Base-by-base conservation (phyloP, 2,113 vertebrate species). In the Marmota monax region DNA sequence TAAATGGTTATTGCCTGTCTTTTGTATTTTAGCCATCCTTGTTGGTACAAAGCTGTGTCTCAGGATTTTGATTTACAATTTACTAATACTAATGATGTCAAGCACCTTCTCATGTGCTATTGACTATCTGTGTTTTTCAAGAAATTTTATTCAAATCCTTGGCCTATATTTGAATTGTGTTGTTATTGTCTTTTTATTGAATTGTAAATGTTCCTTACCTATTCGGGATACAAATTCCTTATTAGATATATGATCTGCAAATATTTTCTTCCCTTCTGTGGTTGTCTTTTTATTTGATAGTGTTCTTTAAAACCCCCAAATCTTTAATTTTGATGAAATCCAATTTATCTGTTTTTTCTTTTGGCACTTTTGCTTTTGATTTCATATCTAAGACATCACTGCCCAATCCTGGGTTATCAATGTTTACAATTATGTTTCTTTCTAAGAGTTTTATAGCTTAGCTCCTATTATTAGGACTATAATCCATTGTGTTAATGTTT, bases 71-170 rank as follows among this genome's bases (percentile, higher is more conserved):
- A 84, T 77, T 96, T 88, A 5, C 42, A 61, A 86, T 87, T 92
- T 7, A 48, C 42, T 86, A 90, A 96, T 86, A 88, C 32, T 74
- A 83, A 84, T 42, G 42, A 83, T 22, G 27, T 51, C 37, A 29
- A 84, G 25, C 27, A 89, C 76, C 14, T 53, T 93, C 86, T 78
- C 48, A 53, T 45, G 48, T 86, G 69, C n/a, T 65, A 37, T 82
- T 97, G 84, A 42, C n/a, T 78, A 78, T 63, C 18, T 79, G 42
- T 92, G 23, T 82, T 96, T 85, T 84, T 65, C 23, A 22, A 37
- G 8, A 90, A 90, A 94, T 84, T 89, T n/a, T 77, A n/a, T 77
- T 96, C 51, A 84, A 80, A 88, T 53, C 14, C 22, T 88, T 95
- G 70, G 12, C 20, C 42, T 79, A 22, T 39, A 77, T 92, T 86